Percentiles rank a stretch among this genome's conserved stretches.
These are phyloP conservation scores for Drosophila nigricruria DNA, from an alignment of 2,888 invertebrate genomes.

Conservation along the genomic window DNA sequence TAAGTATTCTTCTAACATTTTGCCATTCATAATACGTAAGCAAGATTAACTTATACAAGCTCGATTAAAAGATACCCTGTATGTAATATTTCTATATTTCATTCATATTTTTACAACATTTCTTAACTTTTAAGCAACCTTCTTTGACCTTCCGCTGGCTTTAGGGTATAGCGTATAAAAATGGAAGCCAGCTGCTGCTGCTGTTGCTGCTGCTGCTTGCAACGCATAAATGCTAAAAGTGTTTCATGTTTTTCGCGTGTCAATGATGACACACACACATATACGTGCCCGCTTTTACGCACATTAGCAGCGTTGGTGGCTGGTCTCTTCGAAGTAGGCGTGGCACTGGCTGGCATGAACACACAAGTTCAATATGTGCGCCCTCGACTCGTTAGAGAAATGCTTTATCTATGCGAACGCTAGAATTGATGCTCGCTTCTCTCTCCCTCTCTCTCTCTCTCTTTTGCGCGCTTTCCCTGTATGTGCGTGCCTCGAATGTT, in stretches of 20 bases:
- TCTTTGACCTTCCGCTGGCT: neutral
- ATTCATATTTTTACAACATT: neutral
- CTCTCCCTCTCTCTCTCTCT: neutral
- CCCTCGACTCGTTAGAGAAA: slow-evolving; percentile 69
- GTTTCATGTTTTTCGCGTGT: slow-evolving; percentile 55
- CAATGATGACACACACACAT: slow-evolving; percentile 41
- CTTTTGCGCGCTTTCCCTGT: neutral
- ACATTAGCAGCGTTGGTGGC: slow-evolving; percentile 24
- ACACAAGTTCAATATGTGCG: slow-evolving; percentile 50
- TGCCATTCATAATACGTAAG: slow-evolving; percentile 2
- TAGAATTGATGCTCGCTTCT: slow-evolving; percentile 26
- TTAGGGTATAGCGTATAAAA: slow-evolving; percentile 39
- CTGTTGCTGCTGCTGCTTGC: slow-evolving; percentile 34
- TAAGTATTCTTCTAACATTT: neutral
- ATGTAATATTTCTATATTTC: neutral
- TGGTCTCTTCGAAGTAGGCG: slow-evolving; percentile 19
- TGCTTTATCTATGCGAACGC: slow-evolving; percentile 61
- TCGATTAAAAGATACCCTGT: neutral
- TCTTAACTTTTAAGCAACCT: neutral
- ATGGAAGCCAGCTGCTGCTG: slow-evolving; percentile 37
- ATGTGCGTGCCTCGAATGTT: slow-evolving; percentile 66
- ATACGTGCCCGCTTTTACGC: slow-evolving; percentile 6
- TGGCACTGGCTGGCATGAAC: slow-evolving; percentile 10
- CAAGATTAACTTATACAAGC: too few species aligned
- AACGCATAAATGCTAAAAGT: slow-evolving; percentile 55